These are phyloP conservation scores for Catharus fuscescens DNA, from an alignment of 2,113 vertebrate species.

Conservation along the genomic window DNA sequence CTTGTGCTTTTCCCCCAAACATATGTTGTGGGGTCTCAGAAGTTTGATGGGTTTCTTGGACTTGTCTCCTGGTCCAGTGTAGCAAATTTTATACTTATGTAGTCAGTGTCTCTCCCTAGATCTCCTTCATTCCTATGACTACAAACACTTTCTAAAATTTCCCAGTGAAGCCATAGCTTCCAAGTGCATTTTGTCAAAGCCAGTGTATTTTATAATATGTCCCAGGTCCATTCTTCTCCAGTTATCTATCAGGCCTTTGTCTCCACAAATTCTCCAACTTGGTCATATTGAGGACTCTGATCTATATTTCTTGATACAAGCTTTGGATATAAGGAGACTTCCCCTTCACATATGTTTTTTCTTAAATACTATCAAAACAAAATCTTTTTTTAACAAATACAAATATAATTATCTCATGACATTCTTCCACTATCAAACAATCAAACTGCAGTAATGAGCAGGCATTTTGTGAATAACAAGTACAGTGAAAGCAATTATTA, in stretches of 20 bases:
- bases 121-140: background rate
- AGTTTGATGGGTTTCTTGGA: background rate
- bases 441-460: background rate
- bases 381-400: background rate
- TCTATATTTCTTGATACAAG: background rate
- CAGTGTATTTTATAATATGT: background rate
- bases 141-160: background rate
- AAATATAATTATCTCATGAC: background rate
- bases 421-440: slow-evolving; percentile 18
- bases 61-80: background rate
- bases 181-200: background rate
- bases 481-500: background rate
- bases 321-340: background rate
- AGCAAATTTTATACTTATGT: background rate
- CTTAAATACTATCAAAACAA: slow-evolving; percentile 2
- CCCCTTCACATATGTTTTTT: background rate
- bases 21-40: background rate
- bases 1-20: background rate
- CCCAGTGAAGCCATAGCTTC: background rate
- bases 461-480: background rate
- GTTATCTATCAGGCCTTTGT: background rate
- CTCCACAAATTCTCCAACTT: background rate
- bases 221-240: background rate
- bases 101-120: background rate
- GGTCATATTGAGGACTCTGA: background rate